These are phyloP conservation scores for Sycophaga agraensis DNA, from an alignment of 1,140 invertebrate species.

Conservation along the genomic window DNA sequence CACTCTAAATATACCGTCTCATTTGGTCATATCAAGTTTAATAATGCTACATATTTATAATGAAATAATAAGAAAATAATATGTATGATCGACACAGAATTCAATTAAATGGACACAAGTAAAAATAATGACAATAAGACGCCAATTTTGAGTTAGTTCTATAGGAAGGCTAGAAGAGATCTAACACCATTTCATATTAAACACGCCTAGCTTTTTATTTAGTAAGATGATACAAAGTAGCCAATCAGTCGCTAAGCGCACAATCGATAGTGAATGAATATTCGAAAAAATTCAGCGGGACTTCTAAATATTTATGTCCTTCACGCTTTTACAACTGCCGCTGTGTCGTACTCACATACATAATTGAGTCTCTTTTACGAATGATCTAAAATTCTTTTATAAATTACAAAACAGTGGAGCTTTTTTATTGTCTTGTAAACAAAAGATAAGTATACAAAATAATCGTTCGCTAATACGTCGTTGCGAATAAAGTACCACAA, in stretches of 20 bases:
- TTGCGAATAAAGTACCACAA: constrained; percentile 18
- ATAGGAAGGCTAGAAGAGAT: constrained; percentile 5
- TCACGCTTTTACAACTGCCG: neutral
- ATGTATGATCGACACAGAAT: too few species aligned
- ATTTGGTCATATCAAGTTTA: too few species aligned
- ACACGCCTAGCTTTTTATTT: constrained; percentile 56
- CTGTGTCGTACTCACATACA: neutral
- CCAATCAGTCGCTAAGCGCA: constrained; percentile 50
- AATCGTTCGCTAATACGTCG: constrained; percentile 11
- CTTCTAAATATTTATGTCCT: constrained; percentile 5
- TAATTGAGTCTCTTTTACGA: constrained; percentile 1
- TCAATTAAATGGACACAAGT: too few species aligned
- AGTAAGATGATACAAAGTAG: constrained; percentile 55
- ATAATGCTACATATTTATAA: too few species aligned
- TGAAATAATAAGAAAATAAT: too few species aligned
- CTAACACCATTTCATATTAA: constrained; percentile 45
- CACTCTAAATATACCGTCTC: too few species aligned
- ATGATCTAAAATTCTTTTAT: neutral
- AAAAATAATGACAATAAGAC: too few species aligned
- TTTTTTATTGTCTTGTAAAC: constrained; percentile 37
- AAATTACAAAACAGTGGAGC: constrained; percentile 22
- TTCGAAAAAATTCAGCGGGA: constrained; percentile 11
- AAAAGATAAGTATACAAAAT: constrained; percentile 11
- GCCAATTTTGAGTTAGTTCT: neutral
- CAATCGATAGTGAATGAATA: constrained; percentile 30